phyloP scores from a whole-genome alignment of 2,888 invertebrate genomes.

The Bugulina stolonifera region DNA sequence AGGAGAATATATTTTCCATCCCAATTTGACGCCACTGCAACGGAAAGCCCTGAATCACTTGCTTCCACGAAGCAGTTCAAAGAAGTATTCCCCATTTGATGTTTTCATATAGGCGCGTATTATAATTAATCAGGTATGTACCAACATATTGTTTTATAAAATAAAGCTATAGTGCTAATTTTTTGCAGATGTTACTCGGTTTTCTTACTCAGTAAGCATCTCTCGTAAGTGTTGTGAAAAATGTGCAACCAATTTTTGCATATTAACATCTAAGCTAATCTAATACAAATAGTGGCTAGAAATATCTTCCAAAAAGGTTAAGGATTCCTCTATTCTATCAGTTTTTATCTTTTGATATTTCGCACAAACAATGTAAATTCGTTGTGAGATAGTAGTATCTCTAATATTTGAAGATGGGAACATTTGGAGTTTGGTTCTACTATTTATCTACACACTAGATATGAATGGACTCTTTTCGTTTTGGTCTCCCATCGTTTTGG shows the following conservation, averaged over 20 bases:
- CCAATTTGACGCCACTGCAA: not conserved
- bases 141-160: conserved; percentile 24
- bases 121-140: conserved; percentile 16
- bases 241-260: conserved; percentile 19
- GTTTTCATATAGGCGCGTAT: conserved; percentile 13
- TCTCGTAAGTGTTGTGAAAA: conserved; percentile 17
- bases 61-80: conserved; percentile 9
- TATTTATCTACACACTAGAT: no score
- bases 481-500: no score
- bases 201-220: conserved; percentile 24
- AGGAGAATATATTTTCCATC: no score
- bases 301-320: conserved; percentile 22
- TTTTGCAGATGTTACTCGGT: conserved; percentile 21
- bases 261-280: conserved; percentile 25
- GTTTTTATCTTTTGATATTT: not conserved
- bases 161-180: conserved; percentile 9
- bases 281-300: conserved; percentile 21
- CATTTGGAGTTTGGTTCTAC: no score
- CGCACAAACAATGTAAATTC: no score
- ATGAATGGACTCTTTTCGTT: no score
- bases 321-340: not conserved
- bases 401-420: no score
- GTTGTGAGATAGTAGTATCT: no score
- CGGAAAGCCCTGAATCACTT: conserved; percentile 10
- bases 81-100: not conserved